These are phyloP conservation scores for Acleris laterana DNA, from an alignment of 2,888 invertebrate species.

Conservation along the genomic window DNA sequence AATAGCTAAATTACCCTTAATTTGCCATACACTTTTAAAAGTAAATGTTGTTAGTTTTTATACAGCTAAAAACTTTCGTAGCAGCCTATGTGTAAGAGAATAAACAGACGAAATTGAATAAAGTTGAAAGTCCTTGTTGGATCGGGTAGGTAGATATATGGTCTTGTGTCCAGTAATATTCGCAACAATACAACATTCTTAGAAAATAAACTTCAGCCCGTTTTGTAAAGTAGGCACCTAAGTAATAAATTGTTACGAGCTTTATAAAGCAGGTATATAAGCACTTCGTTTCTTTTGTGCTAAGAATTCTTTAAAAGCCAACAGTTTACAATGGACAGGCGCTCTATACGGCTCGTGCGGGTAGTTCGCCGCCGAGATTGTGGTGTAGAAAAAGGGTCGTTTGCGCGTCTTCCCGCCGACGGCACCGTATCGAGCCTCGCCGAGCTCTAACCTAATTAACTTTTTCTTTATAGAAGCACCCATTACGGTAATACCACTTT, in stretches of 20 bases:
- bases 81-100: too few relatives aligned
- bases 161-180: too few relatives aligned
- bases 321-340: conserved; percentile 8
- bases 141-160: too few relatives aligned
- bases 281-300: conserved; percentile 6
- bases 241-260: neutral
- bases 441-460: conserved; percentile 43
- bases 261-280: neutral
- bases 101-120: too few relatives aligned
- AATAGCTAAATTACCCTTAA: too few relatives aligned
- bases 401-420: conserved; percentile 37
- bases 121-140: too few relatives aligned
- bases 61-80: too few relatives aligned
- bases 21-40: too few relatives aligned
- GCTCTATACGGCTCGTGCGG: conserved; percentile 3
- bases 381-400: conserved; percentile 37
- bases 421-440: conserved; percentile 34
- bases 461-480: conserved; percentile 41
- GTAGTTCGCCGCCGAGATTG: conserved; percentile 24
- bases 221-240: too few relatives aligned
- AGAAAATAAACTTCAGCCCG: too few relatives aligned
- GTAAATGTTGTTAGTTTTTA: too few relatives aligned
- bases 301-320: conserved; percentile 5
- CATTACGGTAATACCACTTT: conserved; percentile 38
- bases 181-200: too few relatives aligned